Base-by-base conservation (phyloP, 2,888 invertebrate genomes). In the Reticulitermes lucifugus region DNA sequence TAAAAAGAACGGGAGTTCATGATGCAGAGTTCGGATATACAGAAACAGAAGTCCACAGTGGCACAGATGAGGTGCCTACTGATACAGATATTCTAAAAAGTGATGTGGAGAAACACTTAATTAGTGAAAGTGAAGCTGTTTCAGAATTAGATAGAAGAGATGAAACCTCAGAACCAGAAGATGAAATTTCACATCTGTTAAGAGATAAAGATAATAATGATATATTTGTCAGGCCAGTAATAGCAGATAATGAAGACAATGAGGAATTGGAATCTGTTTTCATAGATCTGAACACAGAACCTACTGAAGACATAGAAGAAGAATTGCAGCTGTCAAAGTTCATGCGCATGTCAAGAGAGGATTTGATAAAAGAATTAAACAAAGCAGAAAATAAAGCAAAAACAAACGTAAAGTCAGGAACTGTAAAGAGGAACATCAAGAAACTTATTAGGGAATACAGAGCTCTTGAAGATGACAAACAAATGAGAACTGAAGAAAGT, bases 1-100 rank as follows among this genome's bases (percentile, higher is more conserved):
- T 98, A 88, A 95, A 95, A 90, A 93, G 94, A 88, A 94, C 93
- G 89, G 91, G 92, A 83, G 93, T 35, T 21, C n/a, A 79, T 77
- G 77, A 84, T 14, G 46, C 5, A 4, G 10, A 18, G 3, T 29
- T 60, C 4, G 73, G n/a, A 94, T 88, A 21, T 22, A 60, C 9
- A 41, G 35, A 55, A 80, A 25, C 22, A 22, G 75, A 85, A 65
- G 10, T 21, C 21, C n/a, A n/a, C 43, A 43, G 59, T 55, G 70
- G 43, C 18, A 81, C 46, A 71, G 84, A 81, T 29, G 55, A 70
- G 35, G 22, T 55, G 35, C n/a, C 21, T n/a, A 22, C 51, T 29
- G 22, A 70, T 70, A n/a, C 18, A 21, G 41, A 83, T 21, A 55
- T 12, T 25, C 12, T 41, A n/a, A 65, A 43, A 59, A 55, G 41